A percentile compares a stretch with the other conserved stretches of the same genome.
Evolutionary conservation across 2,797 vertebrate species (phyloP).

Genomic region (Lerista edwardsae): DNA sequence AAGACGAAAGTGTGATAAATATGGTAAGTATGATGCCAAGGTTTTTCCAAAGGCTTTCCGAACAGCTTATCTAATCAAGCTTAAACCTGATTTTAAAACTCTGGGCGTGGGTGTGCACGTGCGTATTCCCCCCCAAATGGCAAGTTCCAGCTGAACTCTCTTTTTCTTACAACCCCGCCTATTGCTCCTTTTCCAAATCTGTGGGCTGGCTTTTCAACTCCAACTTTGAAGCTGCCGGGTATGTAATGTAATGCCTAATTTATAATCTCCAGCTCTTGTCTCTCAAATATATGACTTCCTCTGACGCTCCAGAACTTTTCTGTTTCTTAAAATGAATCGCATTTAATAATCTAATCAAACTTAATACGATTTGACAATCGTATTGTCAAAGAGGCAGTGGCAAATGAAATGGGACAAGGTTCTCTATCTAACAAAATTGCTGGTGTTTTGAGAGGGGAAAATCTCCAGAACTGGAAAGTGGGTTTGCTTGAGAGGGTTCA

Average conservation of each 20-base stretch:
- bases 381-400: conserved; percentile 60
- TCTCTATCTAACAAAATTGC: conserved; percentile 60
- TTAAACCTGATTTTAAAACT: conserved; percentile 69
- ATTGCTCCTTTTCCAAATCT: conserved; percentile 71
- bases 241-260: conserved; percentile 65
- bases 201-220: conserved; percentile 69
- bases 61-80: conserved; percentile 71
- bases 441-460: conserved; percentile 62
- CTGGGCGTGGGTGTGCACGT: conserved; percentile 41
- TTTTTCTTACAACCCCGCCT: conserved; percentile 69
- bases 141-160: conserved; percentile 56
- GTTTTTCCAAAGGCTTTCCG: conserved; percentile 67
- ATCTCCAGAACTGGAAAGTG: conserved; percentile 45
- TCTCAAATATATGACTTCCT: conserved; percentile 66
- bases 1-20: conserved; percentile 81
- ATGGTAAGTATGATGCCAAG: conserved; percentile 76
- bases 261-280: conserved; percentile 60
- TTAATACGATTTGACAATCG: too few species aligned
- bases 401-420: conserved; percentile 63
- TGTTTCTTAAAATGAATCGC: conserved; percentile 66
- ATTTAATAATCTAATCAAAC: conserved; percentile 60
- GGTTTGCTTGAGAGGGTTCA: conserved; percentile 24
- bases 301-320: conserved; percentile 72
- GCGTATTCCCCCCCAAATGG: conserved; percentile 48
- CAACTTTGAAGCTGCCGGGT: conserved; percentile 62